Percentiles rank a stretch among this genome's conserved stretches.
Evolutionary conservation across 2,113 vertebrate genomes (phyloP).

Genomic region (Gallinago media): DNA sequence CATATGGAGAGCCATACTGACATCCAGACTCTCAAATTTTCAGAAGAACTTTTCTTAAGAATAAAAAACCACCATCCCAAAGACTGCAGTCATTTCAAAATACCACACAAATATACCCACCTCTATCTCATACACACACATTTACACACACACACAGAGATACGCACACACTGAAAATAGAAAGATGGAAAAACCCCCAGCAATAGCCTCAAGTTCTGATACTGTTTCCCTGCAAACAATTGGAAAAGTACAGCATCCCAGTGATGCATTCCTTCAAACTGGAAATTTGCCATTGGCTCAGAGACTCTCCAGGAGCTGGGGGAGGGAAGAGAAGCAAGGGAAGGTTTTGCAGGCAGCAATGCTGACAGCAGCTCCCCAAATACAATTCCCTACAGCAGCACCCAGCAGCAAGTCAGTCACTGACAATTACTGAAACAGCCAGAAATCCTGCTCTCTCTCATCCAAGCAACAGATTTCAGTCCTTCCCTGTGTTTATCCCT

Average conservation of each 20-base stretch:
- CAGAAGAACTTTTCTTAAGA: background rate
- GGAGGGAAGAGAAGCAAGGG: background rate
- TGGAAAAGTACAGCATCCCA: slow-evolving; percentile 41
- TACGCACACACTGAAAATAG: background rate
- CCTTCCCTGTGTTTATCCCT: background rate
- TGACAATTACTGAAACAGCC: background rate
- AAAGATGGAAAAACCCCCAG: background rate
- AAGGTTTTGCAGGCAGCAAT: background rate
- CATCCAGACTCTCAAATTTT: background rate
- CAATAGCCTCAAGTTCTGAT: background rate
- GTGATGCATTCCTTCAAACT: background rate
- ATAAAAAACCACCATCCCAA: background rate
- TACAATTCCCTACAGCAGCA: background rate
- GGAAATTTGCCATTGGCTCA: background rate
- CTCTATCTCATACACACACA: background rate
- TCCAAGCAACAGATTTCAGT: background rate
- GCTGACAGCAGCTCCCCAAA: slow-evolving; percentile 24
- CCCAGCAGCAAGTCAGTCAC: background rate
- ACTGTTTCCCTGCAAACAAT: background rate
- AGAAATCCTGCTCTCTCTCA: background rate
- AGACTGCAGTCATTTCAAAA: background rate
- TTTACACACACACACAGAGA: background rate
- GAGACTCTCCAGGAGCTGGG: background rate
- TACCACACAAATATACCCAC: background rate
- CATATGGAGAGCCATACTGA: background rate